Base-by-base conservation (phyloP, 1,140 invertebrate genomes). In the Adoxophyes honmai region DNA sequence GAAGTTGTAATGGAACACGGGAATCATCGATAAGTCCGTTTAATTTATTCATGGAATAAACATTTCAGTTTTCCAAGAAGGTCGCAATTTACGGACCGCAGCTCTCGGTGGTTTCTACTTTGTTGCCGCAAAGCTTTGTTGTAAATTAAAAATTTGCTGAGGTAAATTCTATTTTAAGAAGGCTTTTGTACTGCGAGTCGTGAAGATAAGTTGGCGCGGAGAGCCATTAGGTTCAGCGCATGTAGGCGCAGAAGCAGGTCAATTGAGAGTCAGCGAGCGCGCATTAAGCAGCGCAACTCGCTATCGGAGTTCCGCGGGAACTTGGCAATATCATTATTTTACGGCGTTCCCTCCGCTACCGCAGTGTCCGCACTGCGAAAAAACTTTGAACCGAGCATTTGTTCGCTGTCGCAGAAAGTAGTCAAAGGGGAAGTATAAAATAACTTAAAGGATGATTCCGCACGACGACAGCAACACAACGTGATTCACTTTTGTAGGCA, bases 11-110 rank as follows among this genome's bases (percentile, higher is more conserved):
- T 28, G n/a, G 34, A 36, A 36, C 34, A 36, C 9, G 42, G 28
- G 21, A 5, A 21, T 48, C 6, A 48, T 48, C 18, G n/a, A 44
- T 44, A 44, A 44, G 9, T 48, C 21, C 1, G 42, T 48, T 48
- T 48, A 48, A 48, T 48, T 48, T 48, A 48, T 48, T 48, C 42
- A 33, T 14, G 42, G 42, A 48, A 48, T 48, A 28, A 48, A 33
- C 18, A 48, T 44, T 28, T 28, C 21, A 11, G 21, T 48, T 33
- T 33, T 16, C 18, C 18, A 48, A 48, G 10, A 10, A 1, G n/a
- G 11, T 48, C 10, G 11, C 5, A 48, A 48, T 48, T 48, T 28
- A 28, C 21, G 21, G 6, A 28, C 21, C 21, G 2, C 21, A 28
- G 21, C 21, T 28, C 21, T 6, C 2, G 6, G 21, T 28, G 21